Percentiles rank a stretch among this genome's conserved stretches.
These are phyloP conservation scores for Aphidius ervi DNA, from an alignment of 1,140 invertebrate genomes.

Conservation along the genomic window DNA sequence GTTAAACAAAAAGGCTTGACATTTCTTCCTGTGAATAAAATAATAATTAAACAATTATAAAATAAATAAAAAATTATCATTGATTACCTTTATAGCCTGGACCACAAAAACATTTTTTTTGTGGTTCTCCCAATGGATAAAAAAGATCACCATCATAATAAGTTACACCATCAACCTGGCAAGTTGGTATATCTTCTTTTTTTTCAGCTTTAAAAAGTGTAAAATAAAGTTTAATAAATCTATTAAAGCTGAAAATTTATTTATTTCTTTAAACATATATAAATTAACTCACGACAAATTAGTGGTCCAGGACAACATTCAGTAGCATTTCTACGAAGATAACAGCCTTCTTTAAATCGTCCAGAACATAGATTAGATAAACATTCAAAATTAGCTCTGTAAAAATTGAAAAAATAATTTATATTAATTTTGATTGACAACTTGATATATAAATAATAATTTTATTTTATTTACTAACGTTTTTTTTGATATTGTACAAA, in stretches of 20 bases:
- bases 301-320: slow-evolving; percentile 26
- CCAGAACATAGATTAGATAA: no score
- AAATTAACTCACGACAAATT: slow-evolving; percentile 32
- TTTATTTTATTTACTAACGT: no score
- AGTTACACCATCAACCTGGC: slow-evolving; percentile 33
- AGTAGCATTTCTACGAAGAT: not conserved
- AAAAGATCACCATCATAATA: slow-evolving; percentile 35
- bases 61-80: not conserved
- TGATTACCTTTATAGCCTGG: slow-evolving; percentile 2
- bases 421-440: no score
- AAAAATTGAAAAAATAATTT: no score
- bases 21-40: slow-evolving; percentile 30
- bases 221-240: not conserved
- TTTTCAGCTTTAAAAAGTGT: slow-evolving; percentile 16
- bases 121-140: not conserved
- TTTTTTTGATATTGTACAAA: not conserved
- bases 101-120: slow-evolving; percentile 29
- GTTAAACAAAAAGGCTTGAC: slow-evolving; percentile 32
- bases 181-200: slow-evolving; percentile 21
- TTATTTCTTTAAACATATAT: not conserved
- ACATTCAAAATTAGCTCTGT: no score
- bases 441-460: no score
- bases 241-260: not conserved
- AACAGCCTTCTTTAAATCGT: slow-evolving; percentile 25
- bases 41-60: not conserved